Base-by-base conservation (phyloP, 2,888 invertebrate species). In the Heliconius sara region DNA sequence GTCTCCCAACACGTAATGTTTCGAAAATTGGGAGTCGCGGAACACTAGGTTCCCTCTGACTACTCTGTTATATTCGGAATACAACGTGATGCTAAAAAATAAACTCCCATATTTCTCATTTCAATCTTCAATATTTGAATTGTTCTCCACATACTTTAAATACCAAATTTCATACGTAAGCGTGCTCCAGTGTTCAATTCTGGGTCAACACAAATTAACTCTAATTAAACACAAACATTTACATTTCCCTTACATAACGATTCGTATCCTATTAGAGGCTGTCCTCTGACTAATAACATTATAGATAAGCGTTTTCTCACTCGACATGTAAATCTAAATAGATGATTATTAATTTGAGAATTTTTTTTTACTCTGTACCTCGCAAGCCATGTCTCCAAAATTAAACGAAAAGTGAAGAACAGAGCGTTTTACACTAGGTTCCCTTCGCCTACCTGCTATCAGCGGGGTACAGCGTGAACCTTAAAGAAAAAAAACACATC, bases 181-280 rank as follows among this genome's bases (percentile, higher is more conserved):
- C 75, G 75, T 30, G 65, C 65, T 66, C 65, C 75, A 25, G 27
- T 27, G 66, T 65, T 47, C 75, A 75, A 65, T 30, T 75, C 43
- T 43, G 63, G 65, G 65, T 65, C 75, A 75, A 65, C 43, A 39
- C 66, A 75, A 73, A 73, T 73, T 73, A 73, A 75, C 75, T 66
- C 65, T 75, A 75, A 75, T 75, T 75, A 75, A 66, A 75, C 22
- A 47, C 43, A 75, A 75, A 75, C 43, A 75, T 75, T 75, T 75
- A 66, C 75, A 65, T 63, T 63, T 47, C 25, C 75, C 65, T 75
- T 39, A 60, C 60, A 19, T 60, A 60, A 16, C 34, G 73, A 73
- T 73, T 60, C 73, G 39, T 73, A 60, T 73, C 60, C 25, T 60
- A 60, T 73, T 73, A 60, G n/a, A 60, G 73, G 16, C 60, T 60